Percentiles rank a stretch among this genome's conserved stretches.
Evolutionary conservation across 2,888 invertebrate genomes (phyloP).

Genomic region (Drosophila cracens): DNA sequence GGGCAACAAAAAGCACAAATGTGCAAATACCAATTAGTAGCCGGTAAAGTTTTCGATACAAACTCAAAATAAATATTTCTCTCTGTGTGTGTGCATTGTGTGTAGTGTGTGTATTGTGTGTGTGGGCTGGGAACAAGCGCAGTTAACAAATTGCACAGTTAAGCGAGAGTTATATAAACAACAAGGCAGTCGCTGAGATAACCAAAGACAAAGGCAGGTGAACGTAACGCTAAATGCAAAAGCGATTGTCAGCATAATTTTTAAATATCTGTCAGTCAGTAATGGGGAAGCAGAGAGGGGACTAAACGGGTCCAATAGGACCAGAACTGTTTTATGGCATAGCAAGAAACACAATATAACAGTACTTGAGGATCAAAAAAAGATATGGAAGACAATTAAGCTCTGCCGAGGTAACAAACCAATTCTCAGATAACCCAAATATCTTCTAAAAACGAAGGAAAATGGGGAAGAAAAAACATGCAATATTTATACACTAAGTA

Average conservation of each 20-base stretch:
- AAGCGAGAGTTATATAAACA: constrained; percentile 61
- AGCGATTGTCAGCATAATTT: constrained; percentile 12
- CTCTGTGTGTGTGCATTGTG: neutral
- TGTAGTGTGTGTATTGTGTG: constrained; percentile 13
- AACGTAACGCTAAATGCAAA: constrained; percentile 31
- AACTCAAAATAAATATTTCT: constrained; percentile 26
- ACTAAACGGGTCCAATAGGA: neutral
- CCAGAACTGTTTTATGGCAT: too few relatives aligned
- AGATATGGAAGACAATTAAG: neutral
- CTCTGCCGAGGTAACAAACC: too few relatives aligned
- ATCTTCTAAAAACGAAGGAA: too few relatives aligned
- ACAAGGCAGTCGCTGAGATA: constrained; percentile 27
- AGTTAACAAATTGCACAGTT: constrained; percentile 63
- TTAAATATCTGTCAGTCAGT: constrained; percentile 2
- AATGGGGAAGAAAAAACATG: too few relatives aligned
- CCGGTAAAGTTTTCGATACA: constrained; percentile 37
- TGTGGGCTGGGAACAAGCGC: constrained; percentile 41
- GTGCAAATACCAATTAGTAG: constrained; percentile 65
- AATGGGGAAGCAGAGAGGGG: neutral
- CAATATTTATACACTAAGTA: too few relatives aligned
- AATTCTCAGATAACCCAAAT: too few relatives aligned
- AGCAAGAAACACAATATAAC: neutral
- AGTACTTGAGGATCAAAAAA: neutral
- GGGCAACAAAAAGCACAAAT: constrained; percentile 48
- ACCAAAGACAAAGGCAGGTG: constrained; percentile 39